Evolutionary conservation across 37 sponge, comb jelly and placozoan species (phyloP).

Genomic region (Ianthella basta): DNA sequence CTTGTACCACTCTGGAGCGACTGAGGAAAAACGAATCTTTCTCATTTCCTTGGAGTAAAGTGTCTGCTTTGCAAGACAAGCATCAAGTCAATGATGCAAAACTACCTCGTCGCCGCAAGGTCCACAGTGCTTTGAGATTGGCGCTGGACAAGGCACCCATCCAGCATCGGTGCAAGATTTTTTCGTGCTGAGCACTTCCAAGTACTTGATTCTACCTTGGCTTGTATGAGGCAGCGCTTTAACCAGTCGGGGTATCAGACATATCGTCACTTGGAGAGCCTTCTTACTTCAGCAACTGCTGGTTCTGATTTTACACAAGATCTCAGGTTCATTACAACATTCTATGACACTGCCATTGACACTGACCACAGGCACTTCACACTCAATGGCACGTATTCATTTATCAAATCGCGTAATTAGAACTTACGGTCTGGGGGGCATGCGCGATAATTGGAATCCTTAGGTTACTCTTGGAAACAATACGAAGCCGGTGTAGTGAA

Average conservation of each 20-base stretch:
- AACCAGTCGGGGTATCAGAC: constrained; percentile 2
- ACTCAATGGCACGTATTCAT: constrained; percentile 50
- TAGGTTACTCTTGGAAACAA: neutral
- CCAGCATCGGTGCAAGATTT: constrained; percentile 10
- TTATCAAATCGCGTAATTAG: constrained; percentile 4
- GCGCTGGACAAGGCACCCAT: constrained; percentile 6
- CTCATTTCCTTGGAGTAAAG: neutral
- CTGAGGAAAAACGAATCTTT: constrained; percentile 1
- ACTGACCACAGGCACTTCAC: neutral
- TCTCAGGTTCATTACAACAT: constrained; percentile 1
- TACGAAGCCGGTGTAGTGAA: neutral
- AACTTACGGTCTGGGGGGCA: constrained; percentile 38
- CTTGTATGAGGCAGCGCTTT: constrained; percentile 6
- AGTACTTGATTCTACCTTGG: constrained; percentile 1
- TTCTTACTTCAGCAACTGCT: constrained; percentile 6
- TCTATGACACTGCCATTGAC: constrained; percentile 1
- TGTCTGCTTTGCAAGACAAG: constrained; percentile 6
- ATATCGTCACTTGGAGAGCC: constrained; percentile 2
- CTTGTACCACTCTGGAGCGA: constrained; percentile 2
- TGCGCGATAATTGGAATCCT: constrained; percentile 13
- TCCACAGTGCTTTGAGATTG: constrained; percentile 6
- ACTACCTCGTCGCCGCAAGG: constrained; percentile 6
- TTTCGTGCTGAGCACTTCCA: neutral
- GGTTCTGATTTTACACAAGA: constrained; percentile 1
- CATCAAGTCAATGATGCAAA: neutral